These are phyloP conservation scores for Prionailurus bengalensis DNA, from an alignment of 2,113 vertebrate genomes.

Conservation along the genomic window DNA sequence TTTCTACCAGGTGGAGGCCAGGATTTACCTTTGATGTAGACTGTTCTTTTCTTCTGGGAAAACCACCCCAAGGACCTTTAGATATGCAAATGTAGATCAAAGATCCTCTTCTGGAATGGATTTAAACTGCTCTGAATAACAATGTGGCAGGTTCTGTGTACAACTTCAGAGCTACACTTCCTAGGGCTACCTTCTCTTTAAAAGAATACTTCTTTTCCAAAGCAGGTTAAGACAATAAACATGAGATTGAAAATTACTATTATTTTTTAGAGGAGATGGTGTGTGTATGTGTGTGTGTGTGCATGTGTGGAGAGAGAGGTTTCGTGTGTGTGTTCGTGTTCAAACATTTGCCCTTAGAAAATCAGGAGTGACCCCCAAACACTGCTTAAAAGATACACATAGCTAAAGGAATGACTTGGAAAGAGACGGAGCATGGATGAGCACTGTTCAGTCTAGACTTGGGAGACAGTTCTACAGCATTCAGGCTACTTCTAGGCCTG, in stretches of 20 bases:
- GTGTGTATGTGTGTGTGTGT: background rate
- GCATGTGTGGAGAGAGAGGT: background rate
- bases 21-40: slow-evolving; percentile 30
- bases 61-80: slow-evolving; percentile 36
- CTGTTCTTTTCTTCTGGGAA: slow-evolving; percentile 34
- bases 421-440: no score
- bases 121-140: background rate
- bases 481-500: background rate
- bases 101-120: slow-evolving; percentile 22
- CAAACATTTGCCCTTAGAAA: background rate
- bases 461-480: background rate
- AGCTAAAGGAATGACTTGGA: background rate
- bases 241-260: background rate
- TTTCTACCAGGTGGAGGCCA: slow-evolving; percentile 11
- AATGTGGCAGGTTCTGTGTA: background rate
- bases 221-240: background rate
- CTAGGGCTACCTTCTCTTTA: background rate
- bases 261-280: background rate
- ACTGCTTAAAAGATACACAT: background rate
- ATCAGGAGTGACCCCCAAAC: background rate
- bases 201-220: background rate
- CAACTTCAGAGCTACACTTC: background rate
- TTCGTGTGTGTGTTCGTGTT: background rate
- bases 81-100: slow-evolving; percentile 53
- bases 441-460: accelerated